phyloP scores from a whole-genome alignment of 2,113 vertebrate genomes.

The Trogon surrucura region DNA sequence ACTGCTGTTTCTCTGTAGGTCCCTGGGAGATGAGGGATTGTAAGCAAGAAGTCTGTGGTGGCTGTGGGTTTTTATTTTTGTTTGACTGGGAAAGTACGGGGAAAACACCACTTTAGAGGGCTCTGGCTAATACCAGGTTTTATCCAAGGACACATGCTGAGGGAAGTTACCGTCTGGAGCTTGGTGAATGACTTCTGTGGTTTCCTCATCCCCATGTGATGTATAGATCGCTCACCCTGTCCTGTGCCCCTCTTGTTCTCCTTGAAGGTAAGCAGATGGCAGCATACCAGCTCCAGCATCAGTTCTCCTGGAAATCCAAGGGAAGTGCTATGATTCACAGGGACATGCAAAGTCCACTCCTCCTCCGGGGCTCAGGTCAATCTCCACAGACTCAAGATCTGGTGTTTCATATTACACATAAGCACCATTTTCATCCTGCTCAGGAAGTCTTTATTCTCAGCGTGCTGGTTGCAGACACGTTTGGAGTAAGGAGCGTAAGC shows the following conservation, averaged over 20 bases:
- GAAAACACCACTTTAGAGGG: not conserved
- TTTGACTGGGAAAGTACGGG: not conserved
- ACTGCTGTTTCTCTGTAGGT: not conserved
- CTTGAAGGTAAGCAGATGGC: not conserved
- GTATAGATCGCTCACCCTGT: not conserved
- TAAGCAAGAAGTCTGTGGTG: not conserved
- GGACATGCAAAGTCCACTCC: not conserved
- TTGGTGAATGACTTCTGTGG: not conserved
- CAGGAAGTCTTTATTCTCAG: conserved; percentile 37
- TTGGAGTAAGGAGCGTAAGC: not conserved
- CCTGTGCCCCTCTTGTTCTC: not conserved
- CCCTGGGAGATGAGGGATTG: not conserved
- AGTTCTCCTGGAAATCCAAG: not conserved
- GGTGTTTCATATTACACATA: not conserved
- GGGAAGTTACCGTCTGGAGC: not conserved
- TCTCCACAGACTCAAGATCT: not conserved
- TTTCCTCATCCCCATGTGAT: not conserved
- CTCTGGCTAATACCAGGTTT: not conserved
- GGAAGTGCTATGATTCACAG: not conserved
- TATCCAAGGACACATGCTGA: not conserved
- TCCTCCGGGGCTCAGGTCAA: not conserved
- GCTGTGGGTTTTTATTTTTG: not conserved
- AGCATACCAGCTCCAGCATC: not conserved
- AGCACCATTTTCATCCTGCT: not conserved
- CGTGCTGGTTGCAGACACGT: not conserved